Percentiles rank a stretch among this genome's conserved stretches.
These are phyloP conservation scores for Proterorhinus semilunaris DNA, from an alignment of 2,113 vertebrate species.

Conservation along the genomic window DNA sequence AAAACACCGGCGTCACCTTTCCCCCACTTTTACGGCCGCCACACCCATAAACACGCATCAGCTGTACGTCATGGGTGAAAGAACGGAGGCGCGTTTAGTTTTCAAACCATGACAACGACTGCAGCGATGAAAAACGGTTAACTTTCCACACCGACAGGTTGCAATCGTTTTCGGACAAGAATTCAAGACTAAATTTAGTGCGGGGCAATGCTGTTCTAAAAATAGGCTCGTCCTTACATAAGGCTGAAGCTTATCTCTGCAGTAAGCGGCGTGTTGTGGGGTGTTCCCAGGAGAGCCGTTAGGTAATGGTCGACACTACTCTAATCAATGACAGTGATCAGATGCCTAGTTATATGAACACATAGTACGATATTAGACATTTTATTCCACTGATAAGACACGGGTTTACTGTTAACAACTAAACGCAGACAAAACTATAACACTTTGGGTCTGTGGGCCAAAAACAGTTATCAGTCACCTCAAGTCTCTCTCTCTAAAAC, in stretches of 20 bases:
- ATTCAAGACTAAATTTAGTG: not conserved
- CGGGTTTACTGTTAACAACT: too few relatives aligned
- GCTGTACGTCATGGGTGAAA: not conserved
- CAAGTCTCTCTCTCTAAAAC: too few relatives aligned
- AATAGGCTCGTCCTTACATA: not conserved
- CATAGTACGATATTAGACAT: too few relatives aligned
- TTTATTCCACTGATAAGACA: too few relatives aligned
- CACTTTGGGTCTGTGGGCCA: too few relatives aligned
- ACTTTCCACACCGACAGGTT: not conserved
- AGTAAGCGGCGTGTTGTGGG: not conserved
- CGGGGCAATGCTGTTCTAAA: not conserved
- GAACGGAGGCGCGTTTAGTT: not conserved
- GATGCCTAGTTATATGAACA: too few relatives aligned
- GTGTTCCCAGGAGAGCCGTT: not conserved
- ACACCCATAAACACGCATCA: not conserved
- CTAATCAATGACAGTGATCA: too few relatives aligned
- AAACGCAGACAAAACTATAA: too few relatives aligned
- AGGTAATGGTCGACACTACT: too few relatives aligned
- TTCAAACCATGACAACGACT: not conserved
- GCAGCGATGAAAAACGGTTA: not conserved
- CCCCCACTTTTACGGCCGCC: conserved; percentile 29
- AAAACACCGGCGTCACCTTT: conserved; percentile 50
- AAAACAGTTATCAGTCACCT: too few relatives aligned
- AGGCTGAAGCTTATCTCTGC: not conserved
- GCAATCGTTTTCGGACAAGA: not conserved